Percentiles rank a stretch among this genome's conserved stretches.
Conservation (phyloP, 2,113 vertebrate species). For the Rhadina sibilatrix region DNA sequence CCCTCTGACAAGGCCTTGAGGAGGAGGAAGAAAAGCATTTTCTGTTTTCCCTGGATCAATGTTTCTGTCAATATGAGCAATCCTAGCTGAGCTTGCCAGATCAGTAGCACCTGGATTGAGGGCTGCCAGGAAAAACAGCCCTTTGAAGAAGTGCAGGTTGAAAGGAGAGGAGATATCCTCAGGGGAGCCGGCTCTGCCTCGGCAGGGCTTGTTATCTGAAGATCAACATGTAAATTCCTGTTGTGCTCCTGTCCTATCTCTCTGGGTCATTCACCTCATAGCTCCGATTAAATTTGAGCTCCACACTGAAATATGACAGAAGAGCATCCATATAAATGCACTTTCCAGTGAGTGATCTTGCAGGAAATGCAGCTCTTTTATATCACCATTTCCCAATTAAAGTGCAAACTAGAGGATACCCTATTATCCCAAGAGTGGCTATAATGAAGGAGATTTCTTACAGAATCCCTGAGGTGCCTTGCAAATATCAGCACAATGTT, state of each 20-base stretch:
- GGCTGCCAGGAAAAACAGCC: constrained; percentile 17
- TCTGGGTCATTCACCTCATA: not conserved
- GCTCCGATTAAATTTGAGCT: not conserved
- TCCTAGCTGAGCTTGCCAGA: not conserved
- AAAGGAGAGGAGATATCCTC: constrained; percentile 9
- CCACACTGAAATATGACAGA: not conserved
- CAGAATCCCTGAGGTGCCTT: not conserved
- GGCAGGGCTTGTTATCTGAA: not conserved
- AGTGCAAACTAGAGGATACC: not conserved
- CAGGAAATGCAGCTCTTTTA: not conserved
- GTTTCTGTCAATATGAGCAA: not conserved
- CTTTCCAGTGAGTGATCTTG: not conserved
- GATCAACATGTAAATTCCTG: constrained; percentile 29
- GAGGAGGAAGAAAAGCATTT: not conserved
- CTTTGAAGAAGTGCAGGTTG: constrained; percentile 12
- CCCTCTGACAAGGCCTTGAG: not conserved
- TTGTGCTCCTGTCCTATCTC: not conserved
- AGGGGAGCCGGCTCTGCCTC: not conserved
- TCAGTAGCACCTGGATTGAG: constrained; percentile 35
- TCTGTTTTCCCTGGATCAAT: not conserved
- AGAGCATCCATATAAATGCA: not conserved
- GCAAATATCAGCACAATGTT: not conserved
- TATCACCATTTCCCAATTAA: not conserved
- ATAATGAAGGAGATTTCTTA: not conserved
- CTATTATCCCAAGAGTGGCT: not conserved